Evolutionary conservation across 2,888 invertebrate genomes (phyloP), one percentile per base, ranked within the genome.

Genomic region (Papilio gigon): DNA sequence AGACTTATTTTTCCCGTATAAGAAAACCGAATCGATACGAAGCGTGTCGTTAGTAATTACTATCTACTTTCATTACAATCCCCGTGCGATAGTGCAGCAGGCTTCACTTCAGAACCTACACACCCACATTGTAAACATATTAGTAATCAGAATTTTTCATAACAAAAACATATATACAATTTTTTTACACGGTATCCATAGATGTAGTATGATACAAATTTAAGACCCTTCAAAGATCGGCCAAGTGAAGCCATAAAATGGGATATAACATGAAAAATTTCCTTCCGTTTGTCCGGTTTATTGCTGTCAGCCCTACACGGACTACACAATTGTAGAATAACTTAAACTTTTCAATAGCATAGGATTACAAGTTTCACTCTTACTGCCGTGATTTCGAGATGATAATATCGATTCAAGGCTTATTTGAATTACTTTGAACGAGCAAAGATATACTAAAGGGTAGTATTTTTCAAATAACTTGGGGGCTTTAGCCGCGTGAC

Each of bases 221-320:
- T 11, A n/a, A 53, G 27, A 30, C 33, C 33, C 40, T 58, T 33
- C 33, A 11, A 40, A 42, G 58, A 20, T 42, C 22, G 9, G 17
- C 65, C 22, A 33, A 62, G 62, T 62, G 35, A 14, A 35, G 59
- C 60, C 64, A 83, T 85, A 85, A 86, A 82, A 84, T 81, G 75
- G 80, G 82, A 84, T 84, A 87, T 81, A 76, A 83, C 83, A 86
- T 82, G 82, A 82, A 81, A 81, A 81, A 84, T 85, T 82, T 78
- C 83, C 81, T 84, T 80, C 83, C 79, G 79, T 62, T 79, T 75
- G 76, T 76, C 67, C 78, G 76, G 71, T 80, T 84, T 83, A 84
- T 81, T 80, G 81, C 82, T 80, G 80, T 80, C 80, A 77, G 74
- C 71, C 44, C 60, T 64, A 70, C 74, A 30, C 50, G n/a, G 74